Evolutionary conservation across 1,140 invertebrate genomes (phyloP).

Genomic region (Drosophila tani): DNA sequence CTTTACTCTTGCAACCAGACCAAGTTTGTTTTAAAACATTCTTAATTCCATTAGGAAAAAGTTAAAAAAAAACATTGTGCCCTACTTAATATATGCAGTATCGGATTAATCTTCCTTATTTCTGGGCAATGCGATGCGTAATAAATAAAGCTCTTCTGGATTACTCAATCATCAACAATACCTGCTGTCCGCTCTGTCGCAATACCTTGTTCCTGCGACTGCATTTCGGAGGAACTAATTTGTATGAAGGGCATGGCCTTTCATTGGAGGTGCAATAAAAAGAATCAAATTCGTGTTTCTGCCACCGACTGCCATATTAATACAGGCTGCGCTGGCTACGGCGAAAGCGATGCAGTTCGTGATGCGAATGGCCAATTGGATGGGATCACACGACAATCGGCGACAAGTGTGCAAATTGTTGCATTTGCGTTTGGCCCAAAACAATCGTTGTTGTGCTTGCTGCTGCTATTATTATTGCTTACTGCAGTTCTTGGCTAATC

Average conservation of each 20-base stretch:
- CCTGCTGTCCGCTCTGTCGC: not conserved
- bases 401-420: conserved; percentile 61
- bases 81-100: not conserved
- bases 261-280: conserved; percentile 66
- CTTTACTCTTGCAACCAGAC: no score
- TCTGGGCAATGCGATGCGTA: not conserved
- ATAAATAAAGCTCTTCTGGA: conserved; percentile 1
- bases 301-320: conserved; percentile 44
- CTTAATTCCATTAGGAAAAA: no score
- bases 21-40: no score
- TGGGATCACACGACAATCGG: conserved; percentile 35
- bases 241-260: conserved; percentile 42
- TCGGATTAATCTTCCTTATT: not conserved
- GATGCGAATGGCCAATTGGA: conserved; percentile 54
- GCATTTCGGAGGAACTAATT: conserved; percentile 36
- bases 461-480: conserved; percentile 26
- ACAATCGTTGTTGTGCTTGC: conserved; percentile 19
- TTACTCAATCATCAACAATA: conserved; percentile 13
- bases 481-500: conserved; percentile 66
- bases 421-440: conserved; percentile 56
- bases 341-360: conserved; percentile 73
- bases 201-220: conserved; percentile 4
- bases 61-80: not conserved
- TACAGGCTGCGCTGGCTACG: conserved; percentile 23
- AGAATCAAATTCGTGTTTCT: conserved; percentile 53